These are phyloP conservation scores for Catharus minimus DNA, from an alignment of 2,113 vertebrate genomes.

Conservation along the genomic window DNA sequence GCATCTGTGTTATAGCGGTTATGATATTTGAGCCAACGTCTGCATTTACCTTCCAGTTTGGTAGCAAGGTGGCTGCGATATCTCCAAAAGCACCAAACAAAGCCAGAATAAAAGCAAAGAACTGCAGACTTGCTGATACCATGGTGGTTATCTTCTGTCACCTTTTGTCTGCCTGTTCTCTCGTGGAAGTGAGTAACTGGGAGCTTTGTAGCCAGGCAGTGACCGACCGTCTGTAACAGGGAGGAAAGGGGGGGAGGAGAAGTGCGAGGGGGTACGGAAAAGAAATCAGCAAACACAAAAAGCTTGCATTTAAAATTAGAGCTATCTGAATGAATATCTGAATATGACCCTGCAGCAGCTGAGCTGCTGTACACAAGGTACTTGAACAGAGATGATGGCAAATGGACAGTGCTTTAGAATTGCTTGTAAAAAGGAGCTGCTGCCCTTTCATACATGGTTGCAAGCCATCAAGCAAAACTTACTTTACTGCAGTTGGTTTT, in stretches of 20 bases:
- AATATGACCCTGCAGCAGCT: conserved; percentile 13
- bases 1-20: conserved; percentile 89
- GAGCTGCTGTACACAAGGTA: conserved; percentile 28
- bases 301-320: conserved; percentile 7
- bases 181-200: conserved; percentile 39
- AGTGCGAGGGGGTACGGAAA: not conserved
- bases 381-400: conserved; percentile 27
- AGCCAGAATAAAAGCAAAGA: conserved; percentile 89
- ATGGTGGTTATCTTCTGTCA: conserved; percentile 73
- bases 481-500: not conserved
- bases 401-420: conserved; percentile 37
- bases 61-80: conserved; percentile 88
- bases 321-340: conserved; percentile 37
- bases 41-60: conserved; percentile 93
- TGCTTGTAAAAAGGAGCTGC: not conserved
- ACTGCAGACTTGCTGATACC: conserved; percentile 88
- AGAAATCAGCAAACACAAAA: conserved; percentile 41
- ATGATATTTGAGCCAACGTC: conserved; percentile 90
- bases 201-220: conserved; percentile 59
- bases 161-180: conserved; percentile 50
- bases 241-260: conserved; percentile 19
- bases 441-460: not conserved
- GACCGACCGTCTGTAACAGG: conserved; percentile 62
- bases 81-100: conserved; percentile 85
- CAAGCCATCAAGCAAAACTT: not conserved